Base-by-base conservation (phyloP, 2,797 vertebrate genomes). In the Enteromius trimaculatus region DNA sequence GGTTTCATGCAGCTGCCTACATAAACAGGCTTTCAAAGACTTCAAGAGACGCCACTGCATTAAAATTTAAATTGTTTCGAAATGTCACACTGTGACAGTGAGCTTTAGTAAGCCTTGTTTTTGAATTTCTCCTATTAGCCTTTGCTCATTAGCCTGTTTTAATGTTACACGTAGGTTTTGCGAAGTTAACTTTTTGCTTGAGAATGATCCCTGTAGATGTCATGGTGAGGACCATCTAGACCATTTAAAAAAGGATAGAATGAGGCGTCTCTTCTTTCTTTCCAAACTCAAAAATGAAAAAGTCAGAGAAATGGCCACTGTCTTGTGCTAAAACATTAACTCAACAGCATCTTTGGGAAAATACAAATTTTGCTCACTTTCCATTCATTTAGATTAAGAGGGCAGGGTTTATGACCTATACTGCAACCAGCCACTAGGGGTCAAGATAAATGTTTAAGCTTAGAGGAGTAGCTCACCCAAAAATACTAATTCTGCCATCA, bases 21-120 rank as follows among this genome's bases (percentile, higher is more conserved):
- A 78, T 74, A 81, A 80, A 77, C 70, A 83, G 29, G 49, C 51
- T 83, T 85, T 80, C 77, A 66, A 23, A 72, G 60, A 74, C 62
- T 66, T 55, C 23, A 76, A 75, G 62, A 75, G 60, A 47, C 31
- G 53, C 74, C 47, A 51, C 21, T 29, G 79, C 44, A 72, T 58
- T 84, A 39, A 78, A 80, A 85, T 72, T 34, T 47, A 49, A 83
- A 74, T 51, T 34, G 55, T 74, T 74, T 68, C 3, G 10, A 78
- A 83, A 81, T 51, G 74, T 85, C 74, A 77, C 14, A 23, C 68
- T 34, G 39, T 65, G 37, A 84, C 55, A 78, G 49, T 58, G 10
- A 65, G 77, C 60, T 53, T 74, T 66, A 16, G 26, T 60, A 68
- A 66, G 51, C 44, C 4, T 42, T 66, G 37, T 70, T 51, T 44